Conservation (phyloP, 2,888 invertebrate genomes). For the Morpho helenor region DNA sequence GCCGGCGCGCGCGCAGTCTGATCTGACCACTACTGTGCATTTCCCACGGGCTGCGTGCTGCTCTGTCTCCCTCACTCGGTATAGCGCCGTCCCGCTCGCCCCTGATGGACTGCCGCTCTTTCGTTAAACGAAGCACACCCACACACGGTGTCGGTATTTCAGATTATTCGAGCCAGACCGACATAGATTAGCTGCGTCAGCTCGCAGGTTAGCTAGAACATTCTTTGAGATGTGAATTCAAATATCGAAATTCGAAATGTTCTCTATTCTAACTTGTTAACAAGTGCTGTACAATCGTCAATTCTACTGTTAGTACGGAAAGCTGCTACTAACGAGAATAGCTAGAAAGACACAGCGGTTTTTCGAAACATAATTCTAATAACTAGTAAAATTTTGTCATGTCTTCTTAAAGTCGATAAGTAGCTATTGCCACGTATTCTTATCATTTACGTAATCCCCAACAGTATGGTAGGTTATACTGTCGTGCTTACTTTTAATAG, state of each 20-base stretch:
- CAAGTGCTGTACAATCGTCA: too few relatives aligned
- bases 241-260: background rate
- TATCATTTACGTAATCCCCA: too few relatives aligned
- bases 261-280: too few relatives aligned
- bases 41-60: constrained; percentile 75
- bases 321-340: too few relatives aligned
- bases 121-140: constrained; percentile 78
- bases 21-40: constrained; percentile 80
- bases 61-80: constrained; percentile 45
- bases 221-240: constrained; percentile 17
- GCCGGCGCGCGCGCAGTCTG: constrained; percentile 77
- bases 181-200: constrained; percentile 75
- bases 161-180: constrained; percentile 69
- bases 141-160: constrained; percentile 77
- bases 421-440: too few relatives aligned
- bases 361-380: too few relatives aligned
- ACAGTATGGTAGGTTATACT: too few relatives aligned
- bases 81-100: constrained; percentile 53
- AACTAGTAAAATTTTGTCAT: too few relatives aligned
- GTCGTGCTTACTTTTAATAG: too few relatives aligned
- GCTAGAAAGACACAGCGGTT: too few relatives aligned
- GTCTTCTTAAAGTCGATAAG: too few relatives aligned
- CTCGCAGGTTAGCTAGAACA: constrained; percentile 50
- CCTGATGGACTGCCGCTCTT: constrained; percentile 77
- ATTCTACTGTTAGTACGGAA: too few relatives aligned